These are phyloP conservation scores for Liparis tanakae DNA, from an alignment of 2,797 vertebrate genomes.

Conservation along the genomic window DNA sequence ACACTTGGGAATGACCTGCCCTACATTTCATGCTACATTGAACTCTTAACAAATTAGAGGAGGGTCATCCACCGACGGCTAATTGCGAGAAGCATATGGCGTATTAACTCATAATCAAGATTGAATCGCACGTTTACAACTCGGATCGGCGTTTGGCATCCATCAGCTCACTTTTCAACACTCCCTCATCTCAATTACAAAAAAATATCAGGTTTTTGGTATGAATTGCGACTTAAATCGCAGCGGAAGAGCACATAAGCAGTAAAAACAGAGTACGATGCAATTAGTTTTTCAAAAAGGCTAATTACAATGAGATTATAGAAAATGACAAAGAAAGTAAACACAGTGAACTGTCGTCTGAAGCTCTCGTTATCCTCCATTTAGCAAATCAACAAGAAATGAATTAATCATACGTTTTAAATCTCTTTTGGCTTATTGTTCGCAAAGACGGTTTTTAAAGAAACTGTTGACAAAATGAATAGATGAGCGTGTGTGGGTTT, in stretches of 20 bases:
- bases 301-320: conserved; percentile 39
- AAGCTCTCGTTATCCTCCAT: conserved; percentile 46
- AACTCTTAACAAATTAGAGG: conserved; percentile 84
- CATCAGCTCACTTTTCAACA: conserved; percentile 17
- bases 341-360: conserved; percentile 46
- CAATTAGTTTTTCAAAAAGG: conserved; percentile 40
- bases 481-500: conserved; percentile 68
- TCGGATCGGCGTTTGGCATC: conserved; percentile 54
- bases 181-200: conserved; percentile 24
- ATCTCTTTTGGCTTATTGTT: conserved; percentile 57
- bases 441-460: conserved; percentile 57
- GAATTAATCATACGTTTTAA: conserved; percentile 66
- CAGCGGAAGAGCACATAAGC: conserved; percentile 24
- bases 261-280: background rate
- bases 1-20: conserved; percentile 82
- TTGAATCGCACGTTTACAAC: conserved; percentile 76
- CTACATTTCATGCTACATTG: conserved; percentile 85
- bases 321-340: conserved; percentile 32
- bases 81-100: conserved; percentile 84
- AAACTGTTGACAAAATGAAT: conserved; percentile 72
- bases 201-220: conserved; percentile 40
- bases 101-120: conserved; percentile 84
- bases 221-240: conserved; percentile 25
- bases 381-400: conserved; percentile 55
- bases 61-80: conserved; percentile 82